Percentiles rank a stretch among this genome's conserved stretches.
Conservation (phyloP, 1,140 invertebrate genomes). For the Trachymyrmex cornetzi region DNA sequence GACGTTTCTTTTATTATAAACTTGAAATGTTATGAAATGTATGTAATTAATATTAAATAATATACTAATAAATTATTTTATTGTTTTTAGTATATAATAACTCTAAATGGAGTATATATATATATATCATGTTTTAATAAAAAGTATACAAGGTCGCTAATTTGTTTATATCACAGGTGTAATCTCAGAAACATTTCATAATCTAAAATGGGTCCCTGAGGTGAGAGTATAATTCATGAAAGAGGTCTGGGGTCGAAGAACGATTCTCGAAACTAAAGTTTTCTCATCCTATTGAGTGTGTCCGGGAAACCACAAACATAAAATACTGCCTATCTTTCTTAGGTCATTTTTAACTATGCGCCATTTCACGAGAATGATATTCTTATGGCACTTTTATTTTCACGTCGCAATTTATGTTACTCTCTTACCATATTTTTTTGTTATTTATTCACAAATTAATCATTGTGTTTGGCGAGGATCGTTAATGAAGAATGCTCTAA, state of each 20-base stretch:
- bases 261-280: conserved; percentile 47
- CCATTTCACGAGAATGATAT: conserved; percentile 53
- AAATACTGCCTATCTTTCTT: conserved; percentile 58
- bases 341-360: conserved; percentile 53
- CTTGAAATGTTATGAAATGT: background rate
- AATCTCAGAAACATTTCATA: conserved; percentile 66
- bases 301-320: conserved; percentile 25
- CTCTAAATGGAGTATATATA: background rate
- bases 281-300: conserved; percentile 45
- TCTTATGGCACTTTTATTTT: conserved; percentile 61
- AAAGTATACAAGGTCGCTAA: conserved; percentile 44
- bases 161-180: conserved; percentile 67
- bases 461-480: background rate
- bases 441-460: background rate
- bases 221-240: conserved; percentile 50
- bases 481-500: background rate
- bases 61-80: conserved; percentile 8
- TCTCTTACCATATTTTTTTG: background rate
- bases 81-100: background rate
- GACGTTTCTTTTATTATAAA: conserved; percentile 7
- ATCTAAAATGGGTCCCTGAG: conserved; percentile 52
- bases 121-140: conserved; percentile 51
- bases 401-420: conserved; percentile 10
- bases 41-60: background rate
- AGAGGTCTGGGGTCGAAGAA: background rate